Evolutionary conservation across 2,113 vertebrate species (phyloP).

Genomic region (Sinocyclocheilus rhinocerous): DNA sequence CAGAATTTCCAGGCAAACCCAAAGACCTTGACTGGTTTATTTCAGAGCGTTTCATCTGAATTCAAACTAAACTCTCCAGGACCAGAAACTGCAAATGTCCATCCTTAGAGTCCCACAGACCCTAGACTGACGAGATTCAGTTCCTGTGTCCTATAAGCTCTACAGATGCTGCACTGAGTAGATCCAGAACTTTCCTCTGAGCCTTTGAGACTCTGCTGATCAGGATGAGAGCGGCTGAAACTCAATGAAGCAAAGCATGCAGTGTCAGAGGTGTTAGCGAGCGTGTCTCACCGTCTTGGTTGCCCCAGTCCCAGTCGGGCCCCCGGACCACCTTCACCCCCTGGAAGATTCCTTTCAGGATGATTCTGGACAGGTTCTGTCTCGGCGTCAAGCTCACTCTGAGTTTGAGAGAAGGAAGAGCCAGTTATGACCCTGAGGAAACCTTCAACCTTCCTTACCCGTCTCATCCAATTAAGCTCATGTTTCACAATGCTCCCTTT

Average conservation of each 20-base stretch:
- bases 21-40: too few relatives aligned
- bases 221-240: too few relatives aligned
- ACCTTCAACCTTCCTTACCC: not conserved
- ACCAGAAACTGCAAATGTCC: too few relatives aligned
- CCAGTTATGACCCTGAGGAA: not conserved
- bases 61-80: too few relatives aligned
- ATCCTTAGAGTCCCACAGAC: too few relatives aligned
- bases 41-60: too few relatives aligned
- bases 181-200: not conserved
- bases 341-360: conserved; percentile 96
- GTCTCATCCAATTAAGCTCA: not conserved
- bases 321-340: conserved; percentile 96
- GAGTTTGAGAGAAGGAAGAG: conserved; percentile 15
- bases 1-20: too few relatives aligned
- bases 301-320: conserved; percentile 99
- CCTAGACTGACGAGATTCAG: not conserved
- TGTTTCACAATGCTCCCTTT: not conserved
- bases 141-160: not conserved
- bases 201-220: not conserved
- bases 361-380: conserved; percentile 87
- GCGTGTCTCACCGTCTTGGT: conserved; percentile 92
- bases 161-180: not conserved
- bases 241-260: too few relatives aligned
- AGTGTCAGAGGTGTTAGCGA: not conserved
- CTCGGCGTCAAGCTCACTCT: conserved; percentile 90